These are phyloP conservation scores for Rhimphoctona megacephalus DNA, from an alignment of 2,888 invertebrate genomes.

Conservation along the genomic window DNA sequence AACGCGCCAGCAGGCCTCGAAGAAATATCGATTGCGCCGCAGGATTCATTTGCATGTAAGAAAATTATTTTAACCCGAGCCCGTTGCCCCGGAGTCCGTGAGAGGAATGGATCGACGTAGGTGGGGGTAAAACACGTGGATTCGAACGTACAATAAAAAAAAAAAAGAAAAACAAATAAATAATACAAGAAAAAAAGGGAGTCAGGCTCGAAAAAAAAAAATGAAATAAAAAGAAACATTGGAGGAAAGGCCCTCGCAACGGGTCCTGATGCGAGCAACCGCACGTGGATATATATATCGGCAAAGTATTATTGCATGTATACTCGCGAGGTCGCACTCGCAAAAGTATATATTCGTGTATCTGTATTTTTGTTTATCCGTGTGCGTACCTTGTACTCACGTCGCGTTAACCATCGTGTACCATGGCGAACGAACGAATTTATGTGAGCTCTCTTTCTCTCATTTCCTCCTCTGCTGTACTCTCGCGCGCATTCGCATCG, in stretches of 20 bases:
- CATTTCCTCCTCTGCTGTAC: slow-evolving; percentile 9
- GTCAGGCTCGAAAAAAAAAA: slow-evolving; percentile 19
- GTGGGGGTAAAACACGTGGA: slow-evolving; percentile 39
- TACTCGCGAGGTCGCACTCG: slow-evolving; percentile 11
- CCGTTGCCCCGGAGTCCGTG: slow-evolving; percentile 17
- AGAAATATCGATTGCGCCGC: slow-evolving; percentile 60
- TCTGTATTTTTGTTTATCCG: slow-evolving; percentile 2
- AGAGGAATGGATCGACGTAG: background rate
- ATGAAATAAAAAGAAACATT: background rate
- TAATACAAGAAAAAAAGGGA: slow-evolving; percentile 21
- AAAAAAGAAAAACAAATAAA: slow-evolving; percentile 15
- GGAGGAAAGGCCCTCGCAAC: slow-evolving; percentile 34
- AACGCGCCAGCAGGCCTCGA: slow-evolving; percentile 23
- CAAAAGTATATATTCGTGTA: slow-evolving; percentile 18
- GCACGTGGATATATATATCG: slow-evolving; percentile 39
- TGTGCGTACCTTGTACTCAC: slow-evolving; percentile 29
- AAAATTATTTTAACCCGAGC: slow-evolving; percentile 60
- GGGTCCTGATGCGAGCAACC: slow-evolving; percentile 46
- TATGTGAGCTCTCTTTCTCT: slow-evolving; percentile 57
- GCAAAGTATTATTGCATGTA: slow-evolving; percentile 40
- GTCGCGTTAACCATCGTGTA: slow-evolving; percentile 65
- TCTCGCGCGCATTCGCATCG: slow-evolving; percentile 32
- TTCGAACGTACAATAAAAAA: slow-evolving; percentile 1
- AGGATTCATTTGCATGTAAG: slow-evolving; percentile 66
- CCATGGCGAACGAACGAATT: slow-evolving; percentile 66